A percentile compares a stretch with the other conserved stretches of the same genome.
Conservation (phyloP, 1,140 invertebrate genomes). For the Nomia melanderi region DNA sequence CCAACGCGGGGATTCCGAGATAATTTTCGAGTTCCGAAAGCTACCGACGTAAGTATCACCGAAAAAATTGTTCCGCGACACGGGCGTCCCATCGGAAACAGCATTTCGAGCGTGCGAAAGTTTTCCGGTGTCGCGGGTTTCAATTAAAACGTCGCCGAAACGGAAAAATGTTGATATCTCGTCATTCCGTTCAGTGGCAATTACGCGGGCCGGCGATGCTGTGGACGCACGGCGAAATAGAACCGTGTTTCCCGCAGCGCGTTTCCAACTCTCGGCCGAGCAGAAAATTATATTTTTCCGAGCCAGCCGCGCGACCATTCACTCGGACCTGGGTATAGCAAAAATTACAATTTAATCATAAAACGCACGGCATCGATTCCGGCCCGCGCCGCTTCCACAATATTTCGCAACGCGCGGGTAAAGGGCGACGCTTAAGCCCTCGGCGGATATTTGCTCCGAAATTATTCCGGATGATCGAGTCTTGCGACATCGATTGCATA, state of each 20-base stretch:
- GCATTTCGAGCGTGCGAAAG: not conserved
- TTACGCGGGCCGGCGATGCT: slow-evolving; percentile 6
- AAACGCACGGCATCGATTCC: not conserved
- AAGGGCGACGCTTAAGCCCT: not conserved
- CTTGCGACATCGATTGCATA: too few relatives aligned
- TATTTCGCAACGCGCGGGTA: not conserved
- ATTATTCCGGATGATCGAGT: too few relatives aligned
- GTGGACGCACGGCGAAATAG: not conserved
- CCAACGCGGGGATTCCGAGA: too few relatives aligned
- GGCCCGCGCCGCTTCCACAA: too few relatives aligned
- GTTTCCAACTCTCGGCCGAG: not conserved
- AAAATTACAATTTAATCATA: slow-evolving; percentile 41
- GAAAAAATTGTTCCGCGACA: not conserved
- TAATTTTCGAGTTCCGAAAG: not conserved
- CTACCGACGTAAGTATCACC: not conserved
- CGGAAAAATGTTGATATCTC: slow-evolving; percentile 51
- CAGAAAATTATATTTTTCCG: slow-evolving; percentile 41
- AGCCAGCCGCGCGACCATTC: not conserved
- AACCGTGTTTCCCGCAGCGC: slow-evolving; percentile 10
- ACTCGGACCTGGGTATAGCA: not conserved
- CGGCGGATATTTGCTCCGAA: not conserved
- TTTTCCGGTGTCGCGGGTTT: slow-evolving; percentile 38
- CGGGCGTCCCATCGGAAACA: not conserved
- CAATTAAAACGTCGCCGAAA: slow-evolving; percentile 54
- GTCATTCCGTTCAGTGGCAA: slow-evolving; percentile 22